Evolutionary conservation across 2,888 invertebrate genomes (phyloP), one percentile per base, ranked within the genome.

Genomic region (Anorthoa munda): DNA sequence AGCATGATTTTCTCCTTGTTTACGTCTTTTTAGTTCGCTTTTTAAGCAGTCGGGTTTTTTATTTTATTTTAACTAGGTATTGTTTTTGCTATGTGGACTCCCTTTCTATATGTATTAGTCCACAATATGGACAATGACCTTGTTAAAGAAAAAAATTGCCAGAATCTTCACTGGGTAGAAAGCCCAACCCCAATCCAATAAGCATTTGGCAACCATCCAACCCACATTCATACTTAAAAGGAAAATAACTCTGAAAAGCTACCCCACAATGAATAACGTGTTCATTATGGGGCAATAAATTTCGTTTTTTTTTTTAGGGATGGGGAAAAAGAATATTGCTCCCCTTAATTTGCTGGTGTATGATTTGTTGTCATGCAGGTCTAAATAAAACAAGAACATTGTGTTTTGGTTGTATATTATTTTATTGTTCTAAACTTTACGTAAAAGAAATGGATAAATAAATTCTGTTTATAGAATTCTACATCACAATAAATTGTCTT

Each of bases 371-470:
- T 61, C 13, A 21, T 56, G 17, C 13, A 7, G 18, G 51, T 61
- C 2, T 18, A 66, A 70, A 64, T 83, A 86, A 88, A 86, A 83
- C 88, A 84, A 81, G 76, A 66, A 72, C 9, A 65, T 56, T 74
- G 77, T 81, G 80, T 88, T 86, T 89, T 86, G 78, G 74, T 89
- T 86, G 64, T 89, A 82, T 88, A 88, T 84, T 85, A 89, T 89
- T 87, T 89, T 88, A 89, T 88, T 88, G 84, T 86, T 86, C 90
- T 91, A 92, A 89, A 92, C 89, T 88, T 89, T 92, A 93, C 86
- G 85, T 94, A 92, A 90, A 90, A 88, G 85, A 91, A 89, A 84
- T 86, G 81, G 83, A 87, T 90, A 89, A 82, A 88, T 90, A 90
- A 82, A 88, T 87, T 87, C 86, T 77, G 83, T 79, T 84, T 87